A percentile compares a stretch with the other conserved stretches of the same genome.
Conservation (phyloP, 2,113 vertebrate species). For the Tympanuchus pallidicinctus region DNA sequence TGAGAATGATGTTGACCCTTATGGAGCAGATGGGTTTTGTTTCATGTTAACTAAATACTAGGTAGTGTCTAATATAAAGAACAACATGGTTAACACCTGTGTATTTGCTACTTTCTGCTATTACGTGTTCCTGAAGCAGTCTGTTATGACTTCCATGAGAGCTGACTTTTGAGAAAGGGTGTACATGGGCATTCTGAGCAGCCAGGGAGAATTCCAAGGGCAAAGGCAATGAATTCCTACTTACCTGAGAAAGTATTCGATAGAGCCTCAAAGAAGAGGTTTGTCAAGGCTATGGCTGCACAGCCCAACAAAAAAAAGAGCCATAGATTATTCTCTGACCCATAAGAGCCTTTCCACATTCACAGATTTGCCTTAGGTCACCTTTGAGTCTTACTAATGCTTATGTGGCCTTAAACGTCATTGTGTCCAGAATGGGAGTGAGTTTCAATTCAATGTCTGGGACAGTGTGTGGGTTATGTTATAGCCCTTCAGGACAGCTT, state of each 20-base stretch:
- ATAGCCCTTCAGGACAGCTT: neutral
- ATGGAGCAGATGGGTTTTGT: neutral
- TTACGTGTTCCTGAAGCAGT: accelerated
- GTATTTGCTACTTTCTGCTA: neutral
- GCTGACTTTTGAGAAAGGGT: neutral
- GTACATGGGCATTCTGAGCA: neutral
- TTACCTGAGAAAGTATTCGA: neutral
- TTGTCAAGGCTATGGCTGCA: neutral
- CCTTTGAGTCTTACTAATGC: neutral
- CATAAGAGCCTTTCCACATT: neutral
- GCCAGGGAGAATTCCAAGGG: neutral
- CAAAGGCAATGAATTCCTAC: neutral
- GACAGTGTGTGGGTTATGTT: neutral
- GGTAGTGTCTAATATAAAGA: neutral
- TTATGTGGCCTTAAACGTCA: neutral
- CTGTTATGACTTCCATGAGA: neutral
- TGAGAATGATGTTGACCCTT: neutral
- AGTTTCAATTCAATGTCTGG: neutral
- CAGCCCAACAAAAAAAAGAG: neutral
- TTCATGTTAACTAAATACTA: neutral
- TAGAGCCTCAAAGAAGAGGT: neutral
- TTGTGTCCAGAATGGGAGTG: neutral
- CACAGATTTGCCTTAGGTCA: neutral
- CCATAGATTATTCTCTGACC: neutral
- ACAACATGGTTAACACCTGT: neutral